Conservation (phyloP, 2,888 invertebrate genomes). For the Cantharis flavilabris region DNA sequence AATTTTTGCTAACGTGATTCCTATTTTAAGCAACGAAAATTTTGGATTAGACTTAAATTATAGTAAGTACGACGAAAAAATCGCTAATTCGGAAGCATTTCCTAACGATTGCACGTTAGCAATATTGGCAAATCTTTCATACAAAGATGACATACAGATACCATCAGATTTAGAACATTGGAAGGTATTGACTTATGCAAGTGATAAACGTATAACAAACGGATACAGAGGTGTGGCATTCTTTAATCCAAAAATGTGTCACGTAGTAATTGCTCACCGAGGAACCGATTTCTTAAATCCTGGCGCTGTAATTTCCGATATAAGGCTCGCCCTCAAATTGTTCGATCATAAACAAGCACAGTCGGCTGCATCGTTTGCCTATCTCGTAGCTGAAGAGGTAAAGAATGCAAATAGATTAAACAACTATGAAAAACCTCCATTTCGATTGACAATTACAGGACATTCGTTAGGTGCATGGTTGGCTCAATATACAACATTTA, state of each 20-base stretch:
- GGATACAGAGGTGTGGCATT: conserved; percentile 23
- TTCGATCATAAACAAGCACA: conserved; percentile 8
- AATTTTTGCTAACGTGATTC: neutral
- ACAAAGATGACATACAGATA: neutral
- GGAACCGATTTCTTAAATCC: conserved; percentile 12
- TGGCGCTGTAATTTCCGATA: conserved; percentile 10
- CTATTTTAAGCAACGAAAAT: neutral
- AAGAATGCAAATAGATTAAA: neutral
- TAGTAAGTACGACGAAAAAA: neutral
- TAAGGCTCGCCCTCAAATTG: conserved; percentile 3
- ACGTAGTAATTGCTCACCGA: conserved; percentile 22
- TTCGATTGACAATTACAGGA: conserved; percentile 23
- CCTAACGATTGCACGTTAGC: conserved; percentile 18
- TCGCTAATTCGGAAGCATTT: neutral
- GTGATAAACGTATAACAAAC: conserved; percentile 5
- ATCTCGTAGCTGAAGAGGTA: conserved; percentile 5
- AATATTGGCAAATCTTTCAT: conserved; percentile 7
- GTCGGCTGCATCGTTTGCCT: conserved; percentile 21
- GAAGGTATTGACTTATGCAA: conserved; percentile 21
- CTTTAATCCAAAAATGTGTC: conserved; percentile 17
- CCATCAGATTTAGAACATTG: conserved; percentile 2
- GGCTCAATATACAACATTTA: conserved; percentile 20
- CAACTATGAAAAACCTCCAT: neutral
- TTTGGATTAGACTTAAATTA: conserved; percentile 3
- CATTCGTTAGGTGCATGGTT: conserved; percentile 28